Conservation (phyloP, 2,797 vertebrate species). For the Brachyalestes nurse region DNA sequence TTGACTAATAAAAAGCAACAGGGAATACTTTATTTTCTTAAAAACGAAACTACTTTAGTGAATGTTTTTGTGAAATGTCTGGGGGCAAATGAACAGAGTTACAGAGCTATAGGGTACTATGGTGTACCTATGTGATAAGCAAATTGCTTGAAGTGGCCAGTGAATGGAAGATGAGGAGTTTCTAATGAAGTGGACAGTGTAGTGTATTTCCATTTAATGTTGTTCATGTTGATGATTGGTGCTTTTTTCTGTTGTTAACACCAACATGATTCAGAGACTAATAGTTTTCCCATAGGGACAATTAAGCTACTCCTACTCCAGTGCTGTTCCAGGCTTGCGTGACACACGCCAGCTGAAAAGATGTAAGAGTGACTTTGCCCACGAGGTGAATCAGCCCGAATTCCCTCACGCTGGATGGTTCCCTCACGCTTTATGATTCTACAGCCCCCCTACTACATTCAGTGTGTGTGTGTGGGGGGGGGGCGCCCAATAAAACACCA, state of each 20-base stretch:
- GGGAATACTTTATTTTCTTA: too few relatives aligned
- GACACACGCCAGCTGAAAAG: conserved; percentile 18
- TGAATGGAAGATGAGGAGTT: not conserved
- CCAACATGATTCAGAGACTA: not conserved
- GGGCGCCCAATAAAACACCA: not conserved
- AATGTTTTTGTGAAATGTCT: too few relatives aligned
- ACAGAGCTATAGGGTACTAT: too few relatives aligned
- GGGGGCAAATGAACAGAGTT: too few relatives aligned
- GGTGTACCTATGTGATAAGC: too few relatives aligned
- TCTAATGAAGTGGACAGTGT: not conserved
- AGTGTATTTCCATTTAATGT: not conserved
- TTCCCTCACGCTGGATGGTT: conserved; percentile 27
- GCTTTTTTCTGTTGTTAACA: not conserved
- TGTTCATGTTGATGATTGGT: not conserved
- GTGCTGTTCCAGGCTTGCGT: conserved; percentile 21
- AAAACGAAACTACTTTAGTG: too few relatives aligned
- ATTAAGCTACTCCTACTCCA: not conserved
- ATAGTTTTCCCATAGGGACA: not conserved
- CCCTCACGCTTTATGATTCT: conserved; percentile 17
- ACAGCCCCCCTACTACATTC: not conserved
- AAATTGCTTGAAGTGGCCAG: too few relatives aligned
- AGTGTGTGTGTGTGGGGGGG: not conserved
- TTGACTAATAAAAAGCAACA: too few relatives aligned
- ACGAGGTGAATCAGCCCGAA: conserved; percentile 57
- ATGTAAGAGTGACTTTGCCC: conserved; percentile 50